phyloP scores from a whole-genome alignment of 2,113 vertebrate genomes.

The Menura novaehollandiae region DNA sequence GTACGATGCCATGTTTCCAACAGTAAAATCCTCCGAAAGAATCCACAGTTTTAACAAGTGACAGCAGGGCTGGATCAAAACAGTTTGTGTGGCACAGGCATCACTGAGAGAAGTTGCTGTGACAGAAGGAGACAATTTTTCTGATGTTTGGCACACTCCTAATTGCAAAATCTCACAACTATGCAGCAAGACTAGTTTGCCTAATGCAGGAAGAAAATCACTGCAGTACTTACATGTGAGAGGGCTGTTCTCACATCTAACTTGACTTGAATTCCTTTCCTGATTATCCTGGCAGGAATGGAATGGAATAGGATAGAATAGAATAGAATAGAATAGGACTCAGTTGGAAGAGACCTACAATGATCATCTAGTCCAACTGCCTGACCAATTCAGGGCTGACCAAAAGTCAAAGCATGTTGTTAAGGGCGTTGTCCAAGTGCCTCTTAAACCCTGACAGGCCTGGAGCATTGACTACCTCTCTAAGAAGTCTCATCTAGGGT shows the following conservation, averaged over 20 bases:
- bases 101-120: background rate
- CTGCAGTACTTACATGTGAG: background rate
- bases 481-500: background rate
- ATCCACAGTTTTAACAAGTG: background rate
- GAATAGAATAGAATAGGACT: background rate
- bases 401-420: background rate
- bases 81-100: background rate
- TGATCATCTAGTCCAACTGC: background rate
- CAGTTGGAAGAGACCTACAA: background rate
- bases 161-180: background rate
- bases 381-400: background rate
- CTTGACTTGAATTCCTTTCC: background rate
- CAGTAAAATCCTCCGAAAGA: background rate
- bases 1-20: background rate
- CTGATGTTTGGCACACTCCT: background rate
- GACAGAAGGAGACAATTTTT: background rate
- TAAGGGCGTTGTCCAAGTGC: background rate
- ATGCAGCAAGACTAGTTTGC: conserved; percentile 2
- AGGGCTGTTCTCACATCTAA: background rate
- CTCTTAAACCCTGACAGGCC: background rate
- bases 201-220: background rate
- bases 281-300: background rate
- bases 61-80: background rate
- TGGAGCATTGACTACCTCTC: background rate
- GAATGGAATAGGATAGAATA: background rate